These are phyloP conservation scores for Drosophila nigricruria DNA, from an alignment of 2,888 invertebrate genomes.

Conservation along the genomic window DNA sequence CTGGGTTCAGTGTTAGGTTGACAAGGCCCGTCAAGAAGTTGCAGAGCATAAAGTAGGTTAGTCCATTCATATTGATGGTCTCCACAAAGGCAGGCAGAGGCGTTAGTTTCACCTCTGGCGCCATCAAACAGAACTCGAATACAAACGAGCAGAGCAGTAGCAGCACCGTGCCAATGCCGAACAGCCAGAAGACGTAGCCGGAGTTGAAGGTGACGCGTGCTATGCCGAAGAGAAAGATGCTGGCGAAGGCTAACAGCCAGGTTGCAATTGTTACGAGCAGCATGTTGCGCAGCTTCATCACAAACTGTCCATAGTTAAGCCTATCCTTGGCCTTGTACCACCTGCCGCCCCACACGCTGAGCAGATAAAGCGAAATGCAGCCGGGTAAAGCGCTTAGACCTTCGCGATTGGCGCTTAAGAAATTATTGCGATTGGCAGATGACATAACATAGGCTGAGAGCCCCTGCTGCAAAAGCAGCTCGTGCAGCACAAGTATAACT, in stretches of 20 bases:
- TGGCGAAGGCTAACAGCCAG: conserved; percentile 86
- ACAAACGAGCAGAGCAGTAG: conserved; percentile 88
- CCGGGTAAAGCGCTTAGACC: conserved; percentile 95
- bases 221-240: conserved; percentile 87
- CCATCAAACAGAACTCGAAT: conserved; percentile 78
- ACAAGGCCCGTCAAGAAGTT: conserved; percentile 94
- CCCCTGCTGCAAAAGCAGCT: conserved; percentile 88
- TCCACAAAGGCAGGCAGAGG: conserved; percentile 86
- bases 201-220: conserved; percentile 94
- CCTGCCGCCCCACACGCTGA: conserved; percentile 89
- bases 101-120: neutral
- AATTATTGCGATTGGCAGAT: conserved; percentile 86
- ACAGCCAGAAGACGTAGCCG: conserved; percentile 92
- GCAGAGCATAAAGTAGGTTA: conserved; percentile 92
- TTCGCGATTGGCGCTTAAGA: conserved; percentile 94
- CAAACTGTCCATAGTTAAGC: conserved; percentile 61
- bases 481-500: conserved; percentile 88
- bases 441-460: conserved; percentile 91
- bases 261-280: conserved; percentile 75
- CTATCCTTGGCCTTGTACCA: conserved; percentile 84
- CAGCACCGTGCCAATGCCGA: conserved; percentile 88
- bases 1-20: conserved; percentile 90
- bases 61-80: conserved; percentile 92
- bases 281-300: conserved; percentile 70
- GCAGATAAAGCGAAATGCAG: conserved; percentile 93